A percentile compares a stretch with the other conserved stretches of the same genome.
Conservation (phyloP, 2,888 invertebrate genomes). For the Adelphocoris suturalis region DNA sequence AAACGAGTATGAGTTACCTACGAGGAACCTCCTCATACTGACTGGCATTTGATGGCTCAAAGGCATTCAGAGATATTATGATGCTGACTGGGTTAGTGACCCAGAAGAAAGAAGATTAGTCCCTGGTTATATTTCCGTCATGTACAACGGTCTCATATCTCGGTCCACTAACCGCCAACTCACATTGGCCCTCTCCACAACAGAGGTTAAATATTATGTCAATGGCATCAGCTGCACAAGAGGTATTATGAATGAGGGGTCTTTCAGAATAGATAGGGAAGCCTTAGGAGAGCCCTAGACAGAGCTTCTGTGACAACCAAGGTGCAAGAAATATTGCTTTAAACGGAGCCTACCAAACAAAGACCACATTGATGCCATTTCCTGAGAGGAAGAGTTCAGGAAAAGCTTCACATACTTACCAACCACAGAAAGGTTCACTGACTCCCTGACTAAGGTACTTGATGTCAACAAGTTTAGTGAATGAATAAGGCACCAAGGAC, state of each 20-base stretch:
- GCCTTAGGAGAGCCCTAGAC: conserved; percentile 27
- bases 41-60: conserved; percentile 11
- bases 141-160: not conserved
- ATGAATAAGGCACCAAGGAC: no score
- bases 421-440: no score
- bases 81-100: no score
- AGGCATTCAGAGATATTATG: no score
- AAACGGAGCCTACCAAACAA: no score
- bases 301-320: conserved; percentile 43
- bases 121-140: conserved; percentile 25
- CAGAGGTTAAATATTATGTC: conserved; percentile 53
- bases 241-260: conserved; percentile 50
- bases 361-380: conserved; percentile 45
- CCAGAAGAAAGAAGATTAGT: not conserved
- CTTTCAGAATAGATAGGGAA: conserved; percentile 43
- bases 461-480: no score
- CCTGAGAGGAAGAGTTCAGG: not conserved
- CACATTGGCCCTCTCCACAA: not conserved
- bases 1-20: conserved; percentile 10
- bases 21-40: not conserved
- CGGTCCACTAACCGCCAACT: not conserved
- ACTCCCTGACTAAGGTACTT: no score
- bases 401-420: conserved; percentile 68
- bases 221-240: conserved; percentile 61
- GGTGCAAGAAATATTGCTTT: conserved; percentile 40